These are phyloP conservation scores for Urocyon cinereoargenteus DNA, from an alignment of 2,797 vertebrate species.

Conservation along the genomic window DNA sequence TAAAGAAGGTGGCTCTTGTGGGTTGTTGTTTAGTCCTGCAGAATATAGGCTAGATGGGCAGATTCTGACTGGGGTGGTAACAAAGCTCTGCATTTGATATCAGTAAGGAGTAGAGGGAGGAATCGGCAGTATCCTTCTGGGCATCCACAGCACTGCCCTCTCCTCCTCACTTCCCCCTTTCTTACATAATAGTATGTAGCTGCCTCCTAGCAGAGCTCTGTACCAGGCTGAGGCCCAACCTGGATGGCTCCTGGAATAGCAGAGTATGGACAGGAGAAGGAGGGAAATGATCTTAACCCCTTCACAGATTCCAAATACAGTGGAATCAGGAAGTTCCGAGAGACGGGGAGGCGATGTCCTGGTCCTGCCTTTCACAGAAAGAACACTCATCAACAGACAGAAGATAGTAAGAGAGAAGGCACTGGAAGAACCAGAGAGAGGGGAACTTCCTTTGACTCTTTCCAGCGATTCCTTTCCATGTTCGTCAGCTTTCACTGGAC, in stretches of 20 bases:
- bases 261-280: not conserved
- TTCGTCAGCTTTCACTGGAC: not conserved
- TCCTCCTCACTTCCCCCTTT: not conserved
- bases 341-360: not conserved
- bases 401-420: not conserved
- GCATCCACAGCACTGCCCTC: not conserved
- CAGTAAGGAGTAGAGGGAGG: not conserved
- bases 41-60: not conserved
- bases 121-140: not conserved
- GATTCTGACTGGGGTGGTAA: not conserved
- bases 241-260: not conserved
- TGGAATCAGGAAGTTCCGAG: not conserved
- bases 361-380: slow-evolving; percentile 21
- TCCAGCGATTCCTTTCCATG: not conserved
- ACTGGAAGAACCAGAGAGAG: not conserved
- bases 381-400: not conserved
- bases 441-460: not conserved
- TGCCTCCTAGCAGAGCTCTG: not conserved
- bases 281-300: not conserved
- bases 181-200: not conserved
- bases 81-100: slow-evolving; percentile 9
- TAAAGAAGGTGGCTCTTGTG: not conserved
- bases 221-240: not conserved
- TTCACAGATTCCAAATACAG: not conserved
- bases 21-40: slow-evolving; percentile 26